Conservation (phyloP, 2,888 invertebrate genomes). For the Agonum fuliginosum region DNA sequence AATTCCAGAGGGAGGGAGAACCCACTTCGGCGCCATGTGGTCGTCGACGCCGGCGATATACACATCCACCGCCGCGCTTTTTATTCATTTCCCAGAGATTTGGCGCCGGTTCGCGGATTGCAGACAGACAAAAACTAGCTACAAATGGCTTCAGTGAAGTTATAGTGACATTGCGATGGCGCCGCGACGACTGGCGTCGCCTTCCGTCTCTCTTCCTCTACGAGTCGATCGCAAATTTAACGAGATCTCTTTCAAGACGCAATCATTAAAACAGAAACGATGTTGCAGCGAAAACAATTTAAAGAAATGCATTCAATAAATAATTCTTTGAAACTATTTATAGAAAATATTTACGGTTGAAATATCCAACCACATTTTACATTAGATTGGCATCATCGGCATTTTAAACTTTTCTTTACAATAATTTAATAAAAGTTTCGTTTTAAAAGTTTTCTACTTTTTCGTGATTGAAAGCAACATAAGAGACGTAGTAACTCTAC, state of each 20-base stretch:
- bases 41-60: conserved; percentile 8
- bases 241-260: background rate
- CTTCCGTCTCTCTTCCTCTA: conserved; percentile 1
- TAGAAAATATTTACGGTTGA: background rate
- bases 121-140: conserved; percentile 66
- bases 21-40: conserved; percentile 16
- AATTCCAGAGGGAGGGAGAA: background rate
- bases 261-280: background rate
- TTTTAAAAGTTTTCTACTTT: background rate
- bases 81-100: conserved; percentile 64
- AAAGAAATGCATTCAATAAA: background rate
- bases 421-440: too few relatives aligned
- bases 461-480: background rate
- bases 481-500: background rate
- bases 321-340: background rate
- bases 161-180: conserved; percentile 52
- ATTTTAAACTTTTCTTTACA: too few relatives aligned
- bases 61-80: conserved; percentile 49
- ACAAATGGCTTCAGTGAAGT: conserved; percentile 65
- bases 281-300: background rate
- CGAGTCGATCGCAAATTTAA: background rate
- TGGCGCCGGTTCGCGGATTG: conserved; percentile 63
- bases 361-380: too few relatives aligned
- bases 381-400: too few relatives aligned
- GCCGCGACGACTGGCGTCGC: conserved; percentile 48